Percentiles rank a stretch among this genome's conserved stretches.
phyloP scores from a whole-genome alignment of 2,888 invertebrate genomes.

The Hyposoter didymator region DNA sequence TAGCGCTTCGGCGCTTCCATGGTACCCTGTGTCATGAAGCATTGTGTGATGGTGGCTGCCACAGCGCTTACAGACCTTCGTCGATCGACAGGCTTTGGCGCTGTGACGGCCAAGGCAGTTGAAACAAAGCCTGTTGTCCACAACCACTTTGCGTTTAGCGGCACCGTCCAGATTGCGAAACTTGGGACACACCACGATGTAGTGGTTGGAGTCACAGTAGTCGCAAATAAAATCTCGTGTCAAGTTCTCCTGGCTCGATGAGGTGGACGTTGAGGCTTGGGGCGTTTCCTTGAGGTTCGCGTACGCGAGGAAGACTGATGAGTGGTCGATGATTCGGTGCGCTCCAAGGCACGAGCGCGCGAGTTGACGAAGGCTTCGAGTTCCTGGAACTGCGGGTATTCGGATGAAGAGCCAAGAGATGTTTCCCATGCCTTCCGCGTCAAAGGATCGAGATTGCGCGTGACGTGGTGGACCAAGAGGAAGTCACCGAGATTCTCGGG shows the following conservation, averaged over 20 bases:
- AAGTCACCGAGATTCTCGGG: conserved; percentile 11
- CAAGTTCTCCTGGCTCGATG: background rate
- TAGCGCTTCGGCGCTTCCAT: background rate
- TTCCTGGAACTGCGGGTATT: conserved; percentile 28
- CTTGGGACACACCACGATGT: conserved; percentile 16
- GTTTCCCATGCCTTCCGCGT: conserved; percentile 29
- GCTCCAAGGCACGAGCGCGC: conserved; percentile 3
- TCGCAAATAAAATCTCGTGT: conserved; percentile 20
- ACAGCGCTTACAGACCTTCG: conserved; percentile 13
- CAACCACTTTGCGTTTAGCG: background rate
- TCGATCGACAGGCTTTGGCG: background rate
- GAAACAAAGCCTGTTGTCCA: conserved; percentile 28
- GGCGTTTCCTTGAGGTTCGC: background rate
- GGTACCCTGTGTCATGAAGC: background rate
- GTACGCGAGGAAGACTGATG: background rate
- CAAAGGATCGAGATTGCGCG: conserved; percentile 9
- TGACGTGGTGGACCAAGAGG: conserved; percentile 31
- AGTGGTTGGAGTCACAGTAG: conserved; percentile 35
- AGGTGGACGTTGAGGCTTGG: background rate
- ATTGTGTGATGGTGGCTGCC: conserved; percentile 35
- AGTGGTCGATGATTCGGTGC: conserved; percentile 11
- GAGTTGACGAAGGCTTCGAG: conserved; percentile 27
- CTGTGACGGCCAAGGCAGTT: conserved; percentile 60
- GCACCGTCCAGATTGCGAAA: background rate
- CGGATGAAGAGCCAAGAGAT: conserved; percentile 15